phyloP scores from a whole-genome alignment of 2,113 vertebrate species.

The Mirounga angustirostris region DNA sequence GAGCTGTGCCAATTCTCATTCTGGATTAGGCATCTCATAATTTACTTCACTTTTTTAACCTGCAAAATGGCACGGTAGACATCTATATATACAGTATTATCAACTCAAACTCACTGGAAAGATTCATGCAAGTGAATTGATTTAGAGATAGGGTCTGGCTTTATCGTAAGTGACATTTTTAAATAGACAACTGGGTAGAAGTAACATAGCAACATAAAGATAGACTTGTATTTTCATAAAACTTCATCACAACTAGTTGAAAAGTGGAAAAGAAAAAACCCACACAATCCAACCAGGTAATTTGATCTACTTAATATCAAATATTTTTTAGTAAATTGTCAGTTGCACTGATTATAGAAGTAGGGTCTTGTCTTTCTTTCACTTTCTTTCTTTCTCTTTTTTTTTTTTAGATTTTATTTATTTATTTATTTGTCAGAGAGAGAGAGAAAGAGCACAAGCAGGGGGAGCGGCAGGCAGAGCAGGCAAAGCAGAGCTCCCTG shows the following conservation, averaged over 20 bases:
- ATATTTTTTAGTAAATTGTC: neutral
- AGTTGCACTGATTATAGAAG: neutral
- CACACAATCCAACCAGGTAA: neutral
- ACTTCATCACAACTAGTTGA: neutral
- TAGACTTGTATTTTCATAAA: neutral
- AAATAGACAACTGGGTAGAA: constrained; percentile 7
- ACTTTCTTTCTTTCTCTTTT: neutral
- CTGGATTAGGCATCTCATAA: neutral
- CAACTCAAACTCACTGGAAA: neutral
- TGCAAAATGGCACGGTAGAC: neutral
- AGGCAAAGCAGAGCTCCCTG: too few species aligned
- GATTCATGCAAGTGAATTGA: neutral
- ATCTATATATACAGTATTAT: neutral
- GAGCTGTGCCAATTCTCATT: neutral
- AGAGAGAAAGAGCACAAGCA: too few species aligned
- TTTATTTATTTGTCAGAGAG: too few species aligned
- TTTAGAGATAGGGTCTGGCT: neutral
- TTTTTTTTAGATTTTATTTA: too few species aligned
- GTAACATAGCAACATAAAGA: neutral
- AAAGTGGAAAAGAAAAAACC: neutral
- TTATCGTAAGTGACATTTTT: neutral
- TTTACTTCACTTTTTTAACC: neutral
- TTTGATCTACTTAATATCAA: neutral
- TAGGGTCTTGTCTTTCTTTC: neutral
- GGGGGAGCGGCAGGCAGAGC: too few species aligned